Base-by-base conservation (phyloP, 2,888 invertebrate species). In the Elysia crispata region DNA sequence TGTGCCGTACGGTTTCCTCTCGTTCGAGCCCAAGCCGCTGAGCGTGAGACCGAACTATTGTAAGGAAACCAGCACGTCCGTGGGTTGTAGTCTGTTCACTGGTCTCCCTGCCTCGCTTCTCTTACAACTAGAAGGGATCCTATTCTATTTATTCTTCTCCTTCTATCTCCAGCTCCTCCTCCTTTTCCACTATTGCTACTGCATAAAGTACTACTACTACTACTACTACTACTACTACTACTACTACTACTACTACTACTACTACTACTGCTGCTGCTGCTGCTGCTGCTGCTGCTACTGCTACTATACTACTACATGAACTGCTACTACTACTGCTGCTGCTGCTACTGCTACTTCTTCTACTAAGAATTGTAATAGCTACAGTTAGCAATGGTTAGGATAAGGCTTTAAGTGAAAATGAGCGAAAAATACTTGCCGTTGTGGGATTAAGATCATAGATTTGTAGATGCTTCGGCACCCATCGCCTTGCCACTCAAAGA, bases 31-130 rank as follows among this genome's bases (percentile, higher is more conserved):
- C 0, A 62, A 62, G 28, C 72, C 72, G 18, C 23, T 62, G 18
- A n/a, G 6, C 11, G 18, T 62, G 20, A 78, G 72, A 62, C 77
- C 77, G 13, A 64, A 78, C 33, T 72, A 72, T 33, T 28, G 77
- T 78, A 60, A 77, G 69, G 41, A 77, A 1, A 1, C 3, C 41
- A 41, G 41, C 11, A 11, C 11, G n/a, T n/a, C n/a, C 41, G 41
- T 41, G 41, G 3, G 41, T 41, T 41, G 11, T 41, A 41, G 5
- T 41, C 41, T 60, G 3, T 60, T 15, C 25, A 5, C 25, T 25
- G n/a, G 23, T 15, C 30, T 15, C 67, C 30, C 30, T 15, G 11
- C 25, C 67, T 66, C 30, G 5, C 13, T 66, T 30, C 5, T 28
- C 30, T 13, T 66, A 11, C 30, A 6, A 23, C 30, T 28, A 11